phyloP scores from a whole-genome alignment of 2,797 vertebrate genomes.

The Lepilemur septentrionalis region DNA sequence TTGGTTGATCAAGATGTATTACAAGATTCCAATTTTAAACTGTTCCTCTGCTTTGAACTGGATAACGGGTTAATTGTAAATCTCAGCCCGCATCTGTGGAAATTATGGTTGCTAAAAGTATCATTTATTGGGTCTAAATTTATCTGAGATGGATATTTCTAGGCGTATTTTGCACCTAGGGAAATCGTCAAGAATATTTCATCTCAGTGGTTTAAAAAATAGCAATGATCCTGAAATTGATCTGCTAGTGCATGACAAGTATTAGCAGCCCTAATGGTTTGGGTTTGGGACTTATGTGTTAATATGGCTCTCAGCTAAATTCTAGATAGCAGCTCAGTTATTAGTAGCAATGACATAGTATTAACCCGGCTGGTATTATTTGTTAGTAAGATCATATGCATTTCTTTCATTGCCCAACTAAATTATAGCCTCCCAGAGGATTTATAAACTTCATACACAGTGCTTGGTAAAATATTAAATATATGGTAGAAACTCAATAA shows the following conservation, averaged over 20 bases:
- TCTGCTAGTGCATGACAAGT: not conserved
- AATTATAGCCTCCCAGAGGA: not conserved
- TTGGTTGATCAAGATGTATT: not conserved
- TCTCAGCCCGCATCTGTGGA: slow-evolving; percentile 23
- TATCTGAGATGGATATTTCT: slow-evolving; percentile 40
- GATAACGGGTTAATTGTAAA: slow-evolving; percentile 12
- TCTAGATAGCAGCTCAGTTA: slow-evolving; percentile 10
- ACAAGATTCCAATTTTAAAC: slow-evolving; percentile 42
- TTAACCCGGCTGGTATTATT: not conserved
- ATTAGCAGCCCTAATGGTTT: slow-evolving; percentile 26
- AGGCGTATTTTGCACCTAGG: slow-evolving; percentile 10
- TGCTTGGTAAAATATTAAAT: slow-evolving; percentile 7
- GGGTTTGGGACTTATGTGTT: slow-evolving; percentile 24
- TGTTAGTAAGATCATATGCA: not conserved
- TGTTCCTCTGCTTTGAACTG: slow-evolving; percentile 54
- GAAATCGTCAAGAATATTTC: slow-evolving; percentile 34
- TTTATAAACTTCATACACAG: not conserved
- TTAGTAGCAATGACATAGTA: not conserved
- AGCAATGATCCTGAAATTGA: slow-evolving; percentile 30
- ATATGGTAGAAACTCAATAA: not conserved
- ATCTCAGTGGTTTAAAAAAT: slow-evolving; percentile 17
- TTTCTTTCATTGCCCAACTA: slow-evolving; percentile 12
- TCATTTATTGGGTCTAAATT: slow-evolving; percentile 31
- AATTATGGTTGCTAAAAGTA: slow-evolving; percentile 47
- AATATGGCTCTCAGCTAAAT: not conserved